Percentiles rank a stretch among this genome's conserved stretches.
Conservation (phyloP, 2,888 invertebrate species). For the Drepana falcataria region DNA sequence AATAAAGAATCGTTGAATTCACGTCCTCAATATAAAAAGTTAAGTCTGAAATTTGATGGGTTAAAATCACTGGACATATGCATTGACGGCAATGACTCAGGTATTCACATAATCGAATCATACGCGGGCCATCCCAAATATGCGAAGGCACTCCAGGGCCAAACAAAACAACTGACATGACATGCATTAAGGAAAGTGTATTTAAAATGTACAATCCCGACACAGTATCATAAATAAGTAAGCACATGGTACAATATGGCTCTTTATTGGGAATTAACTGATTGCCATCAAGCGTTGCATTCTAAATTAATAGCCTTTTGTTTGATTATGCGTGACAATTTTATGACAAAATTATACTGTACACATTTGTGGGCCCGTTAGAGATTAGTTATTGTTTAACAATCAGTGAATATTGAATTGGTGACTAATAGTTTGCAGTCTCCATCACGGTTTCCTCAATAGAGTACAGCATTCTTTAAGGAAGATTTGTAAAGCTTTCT, state of each 20-base stretch:
- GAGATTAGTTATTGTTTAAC: neutral
- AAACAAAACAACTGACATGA: neutral
- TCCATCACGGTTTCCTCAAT: too few species aligned
- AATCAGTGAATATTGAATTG: too few species aligned
- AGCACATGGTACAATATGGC: neutral
- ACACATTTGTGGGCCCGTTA: neutral
- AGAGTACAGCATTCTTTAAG: neutral
- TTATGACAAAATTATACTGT: neutral
- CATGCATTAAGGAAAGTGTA: too few species aligned
- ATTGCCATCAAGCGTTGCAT: neutral
- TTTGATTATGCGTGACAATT: constrained; percentile 1
- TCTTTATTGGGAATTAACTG: constrained; percentile 1
- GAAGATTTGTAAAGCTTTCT: neutral
- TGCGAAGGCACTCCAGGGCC: neutral
- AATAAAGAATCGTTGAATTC: too few species aligned
- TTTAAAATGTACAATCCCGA: neutral
- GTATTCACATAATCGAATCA: neutral
- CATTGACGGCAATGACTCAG: too few species aligned
- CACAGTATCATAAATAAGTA: neutral
- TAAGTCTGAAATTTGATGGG: too few species aligned
- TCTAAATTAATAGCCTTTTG: neutral
- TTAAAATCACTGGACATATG: too few species aligned
- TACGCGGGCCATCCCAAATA: neutral
- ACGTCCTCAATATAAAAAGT: too few species aligned
- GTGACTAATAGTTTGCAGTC: too few species aligned